These are phyloP conservation scores for Sylvicola fuscatus DNA, from an alignment of 2,888 invertebrate species.

Conservation along the genomic window DNA sequence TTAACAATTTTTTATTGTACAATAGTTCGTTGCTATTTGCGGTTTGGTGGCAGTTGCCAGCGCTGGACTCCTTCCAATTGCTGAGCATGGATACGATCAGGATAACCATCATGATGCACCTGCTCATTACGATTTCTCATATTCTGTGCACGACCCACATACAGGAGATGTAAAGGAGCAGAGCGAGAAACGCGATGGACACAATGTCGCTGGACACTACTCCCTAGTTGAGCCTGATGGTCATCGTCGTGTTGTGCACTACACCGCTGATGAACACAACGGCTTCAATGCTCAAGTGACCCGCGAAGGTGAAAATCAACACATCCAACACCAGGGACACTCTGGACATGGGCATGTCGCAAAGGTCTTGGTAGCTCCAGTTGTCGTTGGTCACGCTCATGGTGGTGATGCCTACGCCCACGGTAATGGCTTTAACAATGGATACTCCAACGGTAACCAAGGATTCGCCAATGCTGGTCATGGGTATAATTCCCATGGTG, in stretches of 20 bases:
- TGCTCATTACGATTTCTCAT: constrained; percentile 23
- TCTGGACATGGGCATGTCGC: constrained; percentile 5
- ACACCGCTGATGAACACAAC: constrained; percentile 19
- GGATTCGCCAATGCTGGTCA: too few species aligned
- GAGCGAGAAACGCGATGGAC: constrained; percentile 22
- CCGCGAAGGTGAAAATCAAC: constrained; percentile 12
- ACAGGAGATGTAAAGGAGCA: constrained; percentile 25
- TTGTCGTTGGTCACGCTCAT: background rate
- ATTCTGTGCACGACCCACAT: constrained; percentile 21
- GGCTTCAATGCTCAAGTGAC: constrained; percentile 24
- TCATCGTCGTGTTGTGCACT: constrained; percentile 22
- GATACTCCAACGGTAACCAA: background rate
- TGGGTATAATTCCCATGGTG: too few species aligned
- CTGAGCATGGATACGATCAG: constrained; percentile 5
- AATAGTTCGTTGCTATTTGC: background rate
- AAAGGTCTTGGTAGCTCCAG: constrained; percentile 3
- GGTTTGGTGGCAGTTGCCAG: background rate
- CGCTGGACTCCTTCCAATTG: background rate
- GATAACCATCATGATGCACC: constrained; percentile 13
- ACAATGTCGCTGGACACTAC: constrained; percentile 22
- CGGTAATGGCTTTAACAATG: too few species aligned
- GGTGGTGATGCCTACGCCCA: too few species aligned
- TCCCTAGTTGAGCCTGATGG: constrained; percentile 23
- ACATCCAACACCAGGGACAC: constrained; percentile 10
- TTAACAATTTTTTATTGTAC: too few species aligned